Base-by-base conservation (phyloP, 2,113 vertebrate genomes). In the Austrofundulus limnaeus region DNA sequence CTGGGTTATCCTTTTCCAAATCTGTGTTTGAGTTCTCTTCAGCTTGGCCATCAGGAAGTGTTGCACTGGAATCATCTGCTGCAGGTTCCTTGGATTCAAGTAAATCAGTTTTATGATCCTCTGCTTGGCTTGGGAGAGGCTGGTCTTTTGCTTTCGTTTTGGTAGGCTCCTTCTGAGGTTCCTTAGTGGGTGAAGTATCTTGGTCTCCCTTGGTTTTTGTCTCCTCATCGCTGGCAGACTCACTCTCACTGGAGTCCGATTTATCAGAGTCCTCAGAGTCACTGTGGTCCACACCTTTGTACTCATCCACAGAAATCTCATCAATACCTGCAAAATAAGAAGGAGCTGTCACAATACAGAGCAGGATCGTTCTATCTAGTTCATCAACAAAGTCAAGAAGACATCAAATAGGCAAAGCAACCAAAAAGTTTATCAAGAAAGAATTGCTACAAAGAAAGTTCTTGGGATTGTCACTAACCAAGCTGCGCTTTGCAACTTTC, bases 191-290 rank as follows among this genome's bases (percentile, higher is more conserved):
- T 0, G 80, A 59, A 12, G 92, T 76, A 0, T 94, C 93, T 14
- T 92, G 92, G 48, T 90, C 89, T 0, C 90, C 91, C 83, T 95
- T 96, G 53, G 92, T 85, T 85, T 96, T 98, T 82, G 93, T 94
- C 45, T 96, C 96, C 2, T 97, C 95, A 0, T 98, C 96, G 0
- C 94, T 96, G 63, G 86, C 89, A 4, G 95, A 95, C 72, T 99
- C 97, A 4, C 95, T 98, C 70, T 98, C 96, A 23, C 95, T 97
- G n/a, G 94, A 96, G 39, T 98, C 96, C 0, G 97, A 97, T 77
- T 98, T 98, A 84, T 98, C 97, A 0, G 97, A 98, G 60, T 99
- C 97, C 43, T 99, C 97, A 1, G 97, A 95, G 54, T 99, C 97
- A 25, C 96, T 98, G 85, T 95, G 96, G 65, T 96, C 96, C 25